Evolutionary conservation across 2,888 invertebrate genomes (phyloP).

Genomic region (Eustalomyia histrio): DNA sequence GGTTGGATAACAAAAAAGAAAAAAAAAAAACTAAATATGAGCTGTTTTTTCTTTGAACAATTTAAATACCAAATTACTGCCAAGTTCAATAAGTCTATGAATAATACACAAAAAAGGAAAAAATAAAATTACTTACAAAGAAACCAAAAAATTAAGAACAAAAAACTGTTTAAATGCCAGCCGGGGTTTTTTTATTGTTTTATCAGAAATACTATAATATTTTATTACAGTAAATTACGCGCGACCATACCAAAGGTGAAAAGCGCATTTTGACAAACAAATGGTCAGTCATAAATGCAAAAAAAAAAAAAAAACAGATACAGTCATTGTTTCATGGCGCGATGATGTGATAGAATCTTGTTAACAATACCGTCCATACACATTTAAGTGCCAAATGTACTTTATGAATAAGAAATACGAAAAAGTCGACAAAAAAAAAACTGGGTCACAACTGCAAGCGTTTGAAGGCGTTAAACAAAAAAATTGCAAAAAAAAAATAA

Average conservation of each 20-base stretch:
- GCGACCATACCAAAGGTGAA: constrained; percentile 52
- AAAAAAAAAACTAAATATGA: not conserved
- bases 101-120: constrained; percentile 16
- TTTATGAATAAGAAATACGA: constrained; percentile 22
- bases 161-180: constrained; percentile 43
- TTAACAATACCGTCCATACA: not conserved
- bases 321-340: not conserved
- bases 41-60: not conserved
- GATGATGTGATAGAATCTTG: constrained; percentile 27
- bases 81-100: constrained; percentile 62
- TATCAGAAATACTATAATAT: constrained; percentile 18
- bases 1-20: not conserved
- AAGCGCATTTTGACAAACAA: constrained; percentile 18
- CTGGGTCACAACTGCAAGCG: constrained; percentile 65
- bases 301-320: not conserved
- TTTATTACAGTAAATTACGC: constrained; percentile 36
- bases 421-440: constrained; percentile 45
- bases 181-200: constrained; percentile 54
- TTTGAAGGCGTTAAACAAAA: constrained; percentile 43
- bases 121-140: constrained; percentile 3
- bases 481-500: constrained; percentile 8
- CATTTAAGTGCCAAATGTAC: constrained; percentile 51
- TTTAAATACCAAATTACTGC: constrained; percentile 37
- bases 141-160: constrained; percentile 14
- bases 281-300: not conserved